phyloP scores from a whole-genome alignment of 2,888 invertebrate species.

The Cheilosia urbana region DNA sequence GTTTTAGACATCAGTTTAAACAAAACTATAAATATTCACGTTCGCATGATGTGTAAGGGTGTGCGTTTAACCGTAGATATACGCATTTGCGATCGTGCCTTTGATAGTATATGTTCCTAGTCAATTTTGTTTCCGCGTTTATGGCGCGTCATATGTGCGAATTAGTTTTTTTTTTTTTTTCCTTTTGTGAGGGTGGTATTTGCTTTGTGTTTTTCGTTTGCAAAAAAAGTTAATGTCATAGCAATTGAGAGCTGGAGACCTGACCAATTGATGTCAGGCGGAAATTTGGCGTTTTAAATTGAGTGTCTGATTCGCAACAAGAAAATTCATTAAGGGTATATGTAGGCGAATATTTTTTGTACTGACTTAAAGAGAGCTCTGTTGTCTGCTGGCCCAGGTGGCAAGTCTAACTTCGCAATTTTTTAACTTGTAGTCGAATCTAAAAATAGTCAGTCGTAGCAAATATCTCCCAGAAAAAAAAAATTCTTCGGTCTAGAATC shows the following conservation, averaged over 20 bases:
- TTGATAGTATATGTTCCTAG: background rate
- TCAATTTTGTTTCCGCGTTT: constrained; percentile 50
- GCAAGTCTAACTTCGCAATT: too few relatives aligned
- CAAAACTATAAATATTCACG: constrained; percentile 27
- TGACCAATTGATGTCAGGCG: background rate
- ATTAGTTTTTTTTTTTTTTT: background rate
- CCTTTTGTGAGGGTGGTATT: background rate
- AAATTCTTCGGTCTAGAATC: too few relatives aligned
- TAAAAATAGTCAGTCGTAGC: too few relatives aligned
- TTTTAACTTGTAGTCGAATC: too few relatives aligned
- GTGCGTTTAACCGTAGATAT: constrained; percentile 44
- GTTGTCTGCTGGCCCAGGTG: background rate
- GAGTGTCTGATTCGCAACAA: constrained; percentile 3
- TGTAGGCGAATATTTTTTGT: background rate
- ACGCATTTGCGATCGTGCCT: constrained; percentile 22
- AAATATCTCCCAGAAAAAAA: too few relatives aligned
- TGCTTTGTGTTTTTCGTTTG: background rate
- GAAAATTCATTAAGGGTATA: background rate
- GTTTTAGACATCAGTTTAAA: constrained; percentile 41
- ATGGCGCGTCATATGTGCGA: constrained; percentile 28
- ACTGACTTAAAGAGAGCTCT: background rate
- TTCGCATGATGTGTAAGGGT: background rate
- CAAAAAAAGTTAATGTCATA: background rate
- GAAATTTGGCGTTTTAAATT: background rate
- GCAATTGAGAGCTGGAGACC: background rate